These are phyloP conservation scores for Acronicta psi DNA, from an alignment of 2,888 invertebrate species.

Conservation along the genomic window DNA sequence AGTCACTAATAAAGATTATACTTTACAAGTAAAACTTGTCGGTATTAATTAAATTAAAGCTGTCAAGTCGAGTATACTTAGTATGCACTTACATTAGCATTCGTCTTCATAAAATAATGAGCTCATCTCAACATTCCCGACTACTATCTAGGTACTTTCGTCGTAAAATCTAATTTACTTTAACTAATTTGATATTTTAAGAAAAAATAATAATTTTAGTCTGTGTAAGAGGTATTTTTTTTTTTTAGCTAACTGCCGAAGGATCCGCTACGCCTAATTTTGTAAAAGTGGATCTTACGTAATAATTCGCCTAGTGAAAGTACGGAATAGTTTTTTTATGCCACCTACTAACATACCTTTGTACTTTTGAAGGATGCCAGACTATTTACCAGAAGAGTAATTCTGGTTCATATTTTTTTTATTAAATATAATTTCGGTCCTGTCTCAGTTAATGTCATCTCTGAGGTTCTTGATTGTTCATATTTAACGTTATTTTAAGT, in stretches of 20 bases:
- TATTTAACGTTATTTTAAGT: no score
- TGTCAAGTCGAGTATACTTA: constrained; percentile 8
- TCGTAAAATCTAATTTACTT: constrained; percentile 29
- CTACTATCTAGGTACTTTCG: constrained; percentile 17
- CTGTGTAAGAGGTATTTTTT: neutral
- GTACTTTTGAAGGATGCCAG: no score
- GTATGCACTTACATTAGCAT: constrained; percentile 26
- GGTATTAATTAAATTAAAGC: constrained; percentile 17
- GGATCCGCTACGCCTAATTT: neutral
- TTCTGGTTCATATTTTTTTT: no score
- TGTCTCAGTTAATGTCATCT: no score
- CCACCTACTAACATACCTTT: no score
- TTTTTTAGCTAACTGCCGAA: neutral
- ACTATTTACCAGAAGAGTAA: no score
- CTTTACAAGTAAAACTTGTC: constrained; percentile 9
- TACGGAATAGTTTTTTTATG: no score
- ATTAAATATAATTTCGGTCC: no score
- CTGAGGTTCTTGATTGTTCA: no score
- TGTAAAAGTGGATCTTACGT: no score
- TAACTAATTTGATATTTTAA: constrained; percentile 11
- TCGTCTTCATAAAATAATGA: constrained; percentile 29
- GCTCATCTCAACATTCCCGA: constrained; percentile 10
- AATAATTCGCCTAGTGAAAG: no score
- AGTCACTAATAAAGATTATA: constrained; percentile 1
- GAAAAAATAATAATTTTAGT: constrained; percentile 5